Evolutionary conservation across 30 jellyfish, hydroid and myxozoan species (phyloP), one percentile per base, ranked within the genome.

Genomic region (Pseudorhiza aurosa): DNA sequence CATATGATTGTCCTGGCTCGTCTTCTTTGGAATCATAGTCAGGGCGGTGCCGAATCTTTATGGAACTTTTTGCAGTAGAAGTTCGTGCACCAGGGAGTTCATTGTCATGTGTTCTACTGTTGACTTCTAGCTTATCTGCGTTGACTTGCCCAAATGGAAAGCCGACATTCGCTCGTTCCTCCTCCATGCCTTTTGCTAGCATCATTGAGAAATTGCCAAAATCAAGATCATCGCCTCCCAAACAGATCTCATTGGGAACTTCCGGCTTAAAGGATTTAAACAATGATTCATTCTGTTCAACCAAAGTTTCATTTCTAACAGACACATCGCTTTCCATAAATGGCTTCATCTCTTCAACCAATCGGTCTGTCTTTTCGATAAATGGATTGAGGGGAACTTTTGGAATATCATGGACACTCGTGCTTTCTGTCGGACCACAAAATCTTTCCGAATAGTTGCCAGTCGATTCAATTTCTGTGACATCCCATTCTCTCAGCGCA

Each of bases 401-500:
- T 24, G 31, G 51, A 6, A 51, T 9, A 21, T 25, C 65, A 8
- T 57, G 67, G 28, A 35, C 86, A 9, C 31, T 40, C 19, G 58
- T 37, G 27, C 59, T 49, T 15, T 33, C 53, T 1, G 63, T 10
- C 10, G 75, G 75, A 7, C 51, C 75, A 18, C 31, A 5, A 50
- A 8, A 42, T 12, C 11, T 17, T 9, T 29, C 59, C 15, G 59
- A 4, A 2, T 53, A n/a, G 8, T 33, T 28, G 39, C 43, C 47
- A 50, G 15, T 26, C 4, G 59, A 31, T 36, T 51, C 86, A 24
- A 73, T 73, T 46, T 11, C 60, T 27, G 86, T 73, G 27, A 73
- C 32, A 49, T 73, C 86, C 75, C 75, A 73, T 58, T 51, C 53
- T 30, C 40, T 42, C 42, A 73, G 42, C 11, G 29, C 50, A n/a